A percentile compares a stretch with the other conserved stretches of the same genome.
phyloP scores from a whole-genome alignment of 2,888 invertebrate species.

The Lasioglossum morio region DNA sequence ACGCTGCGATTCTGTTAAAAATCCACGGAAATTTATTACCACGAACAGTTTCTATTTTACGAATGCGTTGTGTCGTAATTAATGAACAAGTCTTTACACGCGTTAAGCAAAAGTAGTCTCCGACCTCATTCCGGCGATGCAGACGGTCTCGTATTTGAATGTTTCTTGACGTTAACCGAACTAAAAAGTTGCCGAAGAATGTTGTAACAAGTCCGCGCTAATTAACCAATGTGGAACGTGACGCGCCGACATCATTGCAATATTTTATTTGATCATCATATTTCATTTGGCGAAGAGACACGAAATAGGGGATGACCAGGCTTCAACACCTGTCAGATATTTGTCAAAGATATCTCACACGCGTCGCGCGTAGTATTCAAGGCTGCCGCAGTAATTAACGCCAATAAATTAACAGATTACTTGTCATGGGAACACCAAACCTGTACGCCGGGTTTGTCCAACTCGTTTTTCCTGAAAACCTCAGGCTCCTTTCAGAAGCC shows the following conservation, averaged over 20 bases:
- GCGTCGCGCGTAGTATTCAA: background rate
- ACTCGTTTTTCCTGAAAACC: background rate
- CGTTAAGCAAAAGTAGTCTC: background rate
- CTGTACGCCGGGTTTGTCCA: too few species aligned
- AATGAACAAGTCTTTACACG: background rate
- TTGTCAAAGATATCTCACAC: background rate
- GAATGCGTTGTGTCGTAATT: background rate
- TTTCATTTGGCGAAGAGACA: background rate
- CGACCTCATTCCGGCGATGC: background rate
- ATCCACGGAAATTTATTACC: background rate
- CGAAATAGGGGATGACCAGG: conserved; percentile 4
- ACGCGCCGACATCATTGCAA: background rate
- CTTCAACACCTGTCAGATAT: conserved; percentile 13
- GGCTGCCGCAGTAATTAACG: conserved; percentile 5
- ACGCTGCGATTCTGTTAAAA: background rate
- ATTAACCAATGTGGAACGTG: background rate
- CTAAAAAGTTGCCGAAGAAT: background rate
- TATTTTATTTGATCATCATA: background rate
- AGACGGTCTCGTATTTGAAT: background rate
- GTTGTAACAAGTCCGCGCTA: background rate
- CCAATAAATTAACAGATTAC: background rate
- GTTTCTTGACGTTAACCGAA: background rate
- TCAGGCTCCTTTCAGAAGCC: background rate
- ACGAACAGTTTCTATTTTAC: background rate
- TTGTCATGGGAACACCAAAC: background rate